Evolutionary conservation across 2,113 vertebrate species (phyloP), one percentile per base, ranked within the genome.

Genomic region (Pongo abelii): DNA sequence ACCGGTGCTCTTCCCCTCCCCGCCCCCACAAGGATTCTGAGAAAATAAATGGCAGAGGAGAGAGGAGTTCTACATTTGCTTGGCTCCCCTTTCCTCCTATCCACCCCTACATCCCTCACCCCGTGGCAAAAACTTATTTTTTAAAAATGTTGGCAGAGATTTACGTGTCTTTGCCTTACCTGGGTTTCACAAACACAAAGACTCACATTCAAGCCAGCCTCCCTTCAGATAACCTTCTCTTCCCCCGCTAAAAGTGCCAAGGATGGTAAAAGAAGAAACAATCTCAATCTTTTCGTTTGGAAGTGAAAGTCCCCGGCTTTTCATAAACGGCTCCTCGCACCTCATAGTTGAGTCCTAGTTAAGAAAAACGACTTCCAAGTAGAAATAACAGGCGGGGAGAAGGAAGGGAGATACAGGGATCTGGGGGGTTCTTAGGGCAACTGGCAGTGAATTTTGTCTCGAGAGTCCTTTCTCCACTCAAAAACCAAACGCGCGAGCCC

Each of bases 251-350:
- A n/a, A 30, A 81, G 4, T 81, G 57, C 59, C 48, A 75, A 80
- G 8, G 23, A 20, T 8, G 13, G 14, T 12, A 32, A 89, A 91
- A 81, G 55, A 87, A 64, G 40, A 86, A 93, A n/a, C 20, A 17
- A 80, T 40, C 7, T 20, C 17, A 1, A 14, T 13, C 20, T 77
- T 89, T 94, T 78, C 67, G 32, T 96, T 96, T 75, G 72, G 52
- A 89, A 89, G 70, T 23, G 17, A 46, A 90, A 96, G 38, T 57
- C 30, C 17, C 30, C 17, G 83, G 8, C n/a, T 92, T 85, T 79
- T n/a, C 59, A 14, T 6, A 48, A 75, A 83, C 38, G 38, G 10
- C 8, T 74, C 5, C 8, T 22, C 57, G 77, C 83, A 3, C 55
- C 27, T 23, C 3, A 1, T 13, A 23, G 40, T 27, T 27, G 55